These are phyloP conservation scores for Heliconius nattereri DNA, from an alignment of 1,140 invertebrate genomes.

Conservation along the genomic window DNA sequence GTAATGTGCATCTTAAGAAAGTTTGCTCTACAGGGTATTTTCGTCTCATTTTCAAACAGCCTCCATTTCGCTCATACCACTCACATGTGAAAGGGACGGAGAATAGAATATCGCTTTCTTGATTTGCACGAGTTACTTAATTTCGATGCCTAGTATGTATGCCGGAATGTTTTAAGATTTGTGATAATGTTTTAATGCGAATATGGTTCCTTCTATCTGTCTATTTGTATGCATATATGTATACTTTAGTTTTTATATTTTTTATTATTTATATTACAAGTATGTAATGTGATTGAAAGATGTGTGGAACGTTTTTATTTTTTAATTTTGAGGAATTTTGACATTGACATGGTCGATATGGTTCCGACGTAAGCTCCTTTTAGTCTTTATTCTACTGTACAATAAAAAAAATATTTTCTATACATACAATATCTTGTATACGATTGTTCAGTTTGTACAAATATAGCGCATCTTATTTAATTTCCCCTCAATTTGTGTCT, in stretches of 20 bases:
- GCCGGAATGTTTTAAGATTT: slow-evolving; percentile 16
- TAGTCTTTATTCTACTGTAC: background rate
- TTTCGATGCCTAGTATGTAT: slow-evolving; percentile 2
- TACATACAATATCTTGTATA: slow-evolving; percentile 15
- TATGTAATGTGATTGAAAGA: background rate
- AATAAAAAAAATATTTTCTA: background rate
- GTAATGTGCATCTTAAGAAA: slow-evolving; percentile 25
- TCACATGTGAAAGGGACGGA: background rate
- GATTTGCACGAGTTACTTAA: slow-evolving; percentile 20
- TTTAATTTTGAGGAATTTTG: background rate
- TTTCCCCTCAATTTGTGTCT: slow-evolving; percentile 12
- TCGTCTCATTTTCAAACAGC: slow-evolving; percentile 4
- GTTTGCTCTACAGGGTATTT: slow-evolving; percentile 33
- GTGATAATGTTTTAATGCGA: slow-evolving; percentile 23
- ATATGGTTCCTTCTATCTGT: slow-evolving; percentile 31
- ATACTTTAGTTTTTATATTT: slow-evolving; percentile 24
- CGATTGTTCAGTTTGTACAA: slow-evolving; percentile 30
- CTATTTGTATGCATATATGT: slow-evolving; percentile 12
- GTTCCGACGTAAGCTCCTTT: slow-evolving; percentile 5
- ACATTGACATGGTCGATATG: slow-evolving; percentile 13
- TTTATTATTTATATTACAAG: slow-evolving; percentile 17
- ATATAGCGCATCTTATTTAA: slow-evolving; percentile 22
- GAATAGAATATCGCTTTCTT: slow-evolving; percentile 21
- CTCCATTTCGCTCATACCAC: background rate
- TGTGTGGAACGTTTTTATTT: background rate